Conservation (phyloP, 1,140 invertebrate genomes). For the Aphis gossypii region DNA sequence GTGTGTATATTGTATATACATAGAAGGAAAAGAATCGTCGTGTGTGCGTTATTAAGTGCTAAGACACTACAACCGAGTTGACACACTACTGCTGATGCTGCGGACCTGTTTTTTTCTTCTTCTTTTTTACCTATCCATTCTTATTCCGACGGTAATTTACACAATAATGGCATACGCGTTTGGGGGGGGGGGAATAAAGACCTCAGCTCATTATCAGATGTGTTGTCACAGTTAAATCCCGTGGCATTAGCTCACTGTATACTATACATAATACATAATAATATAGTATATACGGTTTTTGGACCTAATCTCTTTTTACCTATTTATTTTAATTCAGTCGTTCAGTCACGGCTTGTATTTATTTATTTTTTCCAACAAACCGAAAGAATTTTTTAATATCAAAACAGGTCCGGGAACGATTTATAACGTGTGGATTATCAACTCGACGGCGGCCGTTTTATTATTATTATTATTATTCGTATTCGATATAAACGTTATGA, state of each 20-base stretch:
- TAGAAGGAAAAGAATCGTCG: background rate
- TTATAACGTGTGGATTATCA: constrained; percentile 36
- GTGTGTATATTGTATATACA: background rate
- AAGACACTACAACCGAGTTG: constrained; percentile 51
- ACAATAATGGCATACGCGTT: constrained; percentile 42
- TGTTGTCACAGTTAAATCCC: constrained; percentile 45
- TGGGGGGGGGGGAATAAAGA: background rate
- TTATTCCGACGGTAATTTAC: constrained; percentile 38
- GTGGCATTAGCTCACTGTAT: background rate
- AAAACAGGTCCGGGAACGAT: constrained; percentile 40
- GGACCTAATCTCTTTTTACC: constrained; percentile 49
- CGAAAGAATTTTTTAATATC: constrained; percentile 44
- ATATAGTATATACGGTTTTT: background rate
- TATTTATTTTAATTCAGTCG: constrained; percentile 48
- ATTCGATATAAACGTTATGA: constrained; percentile 45
- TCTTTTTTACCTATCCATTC: background rate
- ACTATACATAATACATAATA: background rate
- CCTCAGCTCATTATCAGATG: constrained; percentile 48
- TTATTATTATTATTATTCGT: background rate
- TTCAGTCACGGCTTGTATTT: constrained; percentile 32
- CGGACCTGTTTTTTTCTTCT: constrained; percentile 43
- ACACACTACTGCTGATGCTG: constrained; percentile 2
- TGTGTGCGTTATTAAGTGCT: constrained; percentile 49
- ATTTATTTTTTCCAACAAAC: constrained; percentile 9
- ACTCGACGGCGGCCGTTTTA: background rate